Evolutionary conservation across 2,888 invertebrate genomes (phyloP).

Genomic region (Drosophila differens): DNA sequence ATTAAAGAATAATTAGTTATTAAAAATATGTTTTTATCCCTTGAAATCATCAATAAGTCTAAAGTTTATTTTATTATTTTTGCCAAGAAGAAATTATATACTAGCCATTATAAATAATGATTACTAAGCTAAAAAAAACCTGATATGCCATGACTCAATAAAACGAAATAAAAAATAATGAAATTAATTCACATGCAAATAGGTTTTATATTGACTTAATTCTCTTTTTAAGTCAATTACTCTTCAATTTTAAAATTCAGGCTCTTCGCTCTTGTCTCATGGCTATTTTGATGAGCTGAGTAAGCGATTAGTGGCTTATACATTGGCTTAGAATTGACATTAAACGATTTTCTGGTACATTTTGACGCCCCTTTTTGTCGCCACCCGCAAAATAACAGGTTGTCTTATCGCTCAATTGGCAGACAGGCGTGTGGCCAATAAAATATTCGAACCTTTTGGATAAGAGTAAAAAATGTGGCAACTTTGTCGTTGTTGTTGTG

Average conservation of each 20-base stretch:
- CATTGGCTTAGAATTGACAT: conserved; percentile 38
- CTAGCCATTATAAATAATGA: not conserved
- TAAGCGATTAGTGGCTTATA: conserved; percentile 41
- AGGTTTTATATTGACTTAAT: not conserved
- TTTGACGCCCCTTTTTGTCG: no score
- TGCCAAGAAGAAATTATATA: not conserved
- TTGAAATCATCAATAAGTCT: not conserved
- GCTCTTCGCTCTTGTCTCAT: not conserved
- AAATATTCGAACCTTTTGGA: conserved; percentile 67
- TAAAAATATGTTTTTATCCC: no score
- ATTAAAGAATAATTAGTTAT: not conserved
- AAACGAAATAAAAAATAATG: not conserved
- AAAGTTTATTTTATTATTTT: not conserved
- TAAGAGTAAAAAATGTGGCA: not conserved
- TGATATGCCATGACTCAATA: not conserved
- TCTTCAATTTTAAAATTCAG: not conserved
- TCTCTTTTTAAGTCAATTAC: not conserved
- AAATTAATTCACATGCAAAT: not conserved
- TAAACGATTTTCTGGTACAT: conserved; percentile 26
- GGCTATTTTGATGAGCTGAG: not conserved
- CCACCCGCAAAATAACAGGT: not conserved
- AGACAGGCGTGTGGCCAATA: conserved; percentile 62
- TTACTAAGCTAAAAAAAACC: not conserved
- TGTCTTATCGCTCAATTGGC: conserved; percentile 66
- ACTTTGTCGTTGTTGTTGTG: conserved; percentile 7